Base-by-base conservation (phyloP, 2,113 vertebrate species). In the Prolemur simus region DNA sequence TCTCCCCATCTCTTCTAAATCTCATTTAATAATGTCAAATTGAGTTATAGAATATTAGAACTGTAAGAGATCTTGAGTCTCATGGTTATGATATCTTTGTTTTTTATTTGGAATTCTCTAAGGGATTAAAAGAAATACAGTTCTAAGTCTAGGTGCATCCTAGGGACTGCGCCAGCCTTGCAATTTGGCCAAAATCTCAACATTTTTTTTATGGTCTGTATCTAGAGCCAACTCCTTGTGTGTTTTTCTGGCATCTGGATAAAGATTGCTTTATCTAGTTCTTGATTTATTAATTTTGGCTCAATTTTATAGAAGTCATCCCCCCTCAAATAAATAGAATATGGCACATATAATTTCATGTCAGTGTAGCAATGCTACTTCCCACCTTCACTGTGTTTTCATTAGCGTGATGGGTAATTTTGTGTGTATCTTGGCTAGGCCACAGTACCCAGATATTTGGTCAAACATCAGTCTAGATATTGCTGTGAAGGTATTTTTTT, bases 21-120 rank as follows among this genome's bases (percentile, higher is more conserved):
- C 42, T 91, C 37, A 66, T 80, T 74, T 89, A 81, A 71, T 76
- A 86, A 68, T 18, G 63, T 49, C 71, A 29, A 25, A 86, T 34
- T 60, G 64, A 88, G 32, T 77, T 90, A 80, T 27, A 80, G 63
- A 71, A 94, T 89, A 81, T 54, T 94, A 92, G 63, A 83, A 87
- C 42, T 54, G 8, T 29, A 52, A 76, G 73, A 29, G 60, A 49
- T 49, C 18, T 68, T 86, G 37, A 25, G 29, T 81, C 64, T 81
- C 2, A 32, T 60, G 39, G 52, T 71, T 95, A 42, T 5, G 29
- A 42, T 82, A 20, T 80, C 21, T 64, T 8, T 64, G 1, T 45
- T 39, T 80, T 60, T 64, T 23, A 69, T 60, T 27, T 60, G 39
- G 54, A 84, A n/a, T 76, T 63, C 60, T 60, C 8, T 84, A 69